Evolutionary conservation across 2,797 vertebrate species (phyloP), one percentile per base, ranked within the genome.

Genomic region (Coregonus ussuriensis): DNA sequence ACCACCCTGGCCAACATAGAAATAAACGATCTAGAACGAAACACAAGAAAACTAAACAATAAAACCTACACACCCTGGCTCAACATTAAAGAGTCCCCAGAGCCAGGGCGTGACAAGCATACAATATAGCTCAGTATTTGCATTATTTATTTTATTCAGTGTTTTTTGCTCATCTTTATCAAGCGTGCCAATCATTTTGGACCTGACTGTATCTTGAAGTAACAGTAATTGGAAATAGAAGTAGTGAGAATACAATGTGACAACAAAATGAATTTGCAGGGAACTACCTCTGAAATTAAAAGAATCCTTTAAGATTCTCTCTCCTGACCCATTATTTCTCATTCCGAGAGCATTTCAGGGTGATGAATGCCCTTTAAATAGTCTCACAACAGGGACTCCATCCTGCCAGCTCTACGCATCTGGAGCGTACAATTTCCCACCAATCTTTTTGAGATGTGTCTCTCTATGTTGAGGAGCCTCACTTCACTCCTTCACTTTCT

Each of bases 131-230:
- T 3, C 31, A 33, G 31, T 33, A 33, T 33, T 33, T 33, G 31
- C 3, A 33, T 33, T 33, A 33, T 33, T 47, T 47, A 47, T 47
- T 3, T 13, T 47, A 47, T 47, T 11, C 9, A 13, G 41, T 47
- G 9, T 47, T 47, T 47, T 9, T 13, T 47, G 9, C 9, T 13
- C 9, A 13, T 47, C 2, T 11, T 47, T 11, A 11, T 47, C 11
- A 47, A 47, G 41, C 9, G 9, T 11, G 41, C 41, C 41, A 47
- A 47, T 47, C 9, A 13, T 63, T 76, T 68, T 73, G 29, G 33
- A 16, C 73, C 73, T 31, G 9, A 6, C 6, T 41, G 41, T 62
- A 78, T 56, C 16, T 56, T 67, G 70, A 76, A 79, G 63, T 72
- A 52, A 7, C 51, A 14, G 41, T 77, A 65, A 65, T 72, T 63